Evolutionary conservation across 1,140 invertebrate species (phyloP).

Genomic region (Steinernema khuongi): DNA sequence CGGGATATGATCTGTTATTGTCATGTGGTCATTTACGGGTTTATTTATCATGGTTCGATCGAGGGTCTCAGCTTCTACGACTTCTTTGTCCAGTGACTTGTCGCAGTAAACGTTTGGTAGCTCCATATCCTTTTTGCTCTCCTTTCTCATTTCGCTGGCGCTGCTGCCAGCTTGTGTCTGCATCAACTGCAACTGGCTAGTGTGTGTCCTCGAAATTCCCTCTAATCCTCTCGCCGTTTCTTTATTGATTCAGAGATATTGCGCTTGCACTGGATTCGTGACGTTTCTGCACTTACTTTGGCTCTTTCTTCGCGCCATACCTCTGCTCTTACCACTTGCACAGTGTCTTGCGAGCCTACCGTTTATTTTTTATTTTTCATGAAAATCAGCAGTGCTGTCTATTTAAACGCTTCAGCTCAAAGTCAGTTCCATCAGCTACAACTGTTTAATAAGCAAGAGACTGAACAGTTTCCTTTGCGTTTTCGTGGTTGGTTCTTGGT

Average conservation of each 20-base stretch:
- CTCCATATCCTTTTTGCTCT: neutral
- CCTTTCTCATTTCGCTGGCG: neutral
- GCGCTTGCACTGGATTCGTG: neutral
- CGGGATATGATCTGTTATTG: neutral
- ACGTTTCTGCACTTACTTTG: neutral
- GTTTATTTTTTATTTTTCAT: no score
- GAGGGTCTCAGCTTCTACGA: neutral
- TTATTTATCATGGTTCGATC: neutral
- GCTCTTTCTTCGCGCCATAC: neutral
- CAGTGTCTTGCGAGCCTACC: no score
- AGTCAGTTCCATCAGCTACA: no score
- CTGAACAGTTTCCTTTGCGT: no score
- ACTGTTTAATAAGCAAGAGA: no score
- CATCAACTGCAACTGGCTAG: neutral
- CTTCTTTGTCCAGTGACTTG: no score
- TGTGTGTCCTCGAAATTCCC: neutral
- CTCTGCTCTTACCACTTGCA: no score
- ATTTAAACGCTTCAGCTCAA: no score
- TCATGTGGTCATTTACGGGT: neutral
- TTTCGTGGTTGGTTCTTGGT: no score
- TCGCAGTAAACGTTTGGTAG: no score
- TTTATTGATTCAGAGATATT: neutral
- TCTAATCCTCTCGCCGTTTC: neutral
- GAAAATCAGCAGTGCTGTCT: no score
- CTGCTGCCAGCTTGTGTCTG: constrained; percentile 3